Evolutionary conservation across 2,797 vertebrate genomes (phyloP), one percentile per base, ranked within the genome.

Genomic region (Manis javanica): DNA sequence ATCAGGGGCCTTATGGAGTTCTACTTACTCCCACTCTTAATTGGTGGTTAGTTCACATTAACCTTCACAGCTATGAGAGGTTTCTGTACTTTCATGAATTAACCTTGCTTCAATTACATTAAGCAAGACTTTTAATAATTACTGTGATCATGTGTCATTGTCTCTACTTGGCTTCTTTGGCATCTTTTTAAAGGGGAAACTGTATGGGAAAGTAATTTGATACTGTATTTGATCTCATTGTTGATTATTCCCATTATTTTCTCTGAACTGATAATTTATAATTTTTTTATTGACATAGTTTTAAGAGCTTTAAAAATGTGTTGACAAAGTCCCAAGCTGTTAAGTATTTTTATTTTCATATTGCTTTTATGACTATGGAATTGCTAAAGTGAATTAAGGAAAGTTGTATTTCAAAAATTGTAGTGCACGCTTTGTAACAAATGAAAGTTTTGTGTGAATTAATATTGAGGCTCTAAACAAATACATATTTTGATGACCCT

Each of bases 181-280:
- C 96, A 97, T 97, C 90, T 96, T 92, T 94, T 94, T 96, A 87
- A 92, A 97, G 72, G 97, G 96, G 87, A 94, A 61, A 95, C 81
- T 91, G 91, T 98, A 79, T 96, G 97, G 93, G 91, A 98, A 98
- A 98, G 95, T 96, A 93, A 96, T 97, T 98, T 98, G 74, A 96
- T 19, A 1, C 92, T 98, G 97, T 96, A 86, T 97, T 97, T 84
- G 95, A 39, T 97, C 77, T 93, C 0, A 57, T 92, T 92, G 77
- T 97, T 57, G 89, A 91, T 79, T 75, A 97, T 96, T 97, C 91
- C 95, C 94, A 81, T 96, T 97, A 91, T 94, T 86, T 98, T 87
- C 87, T 90, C 59, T 94, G 86, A 96, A 96, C 74, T 95, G 90
- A 97, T 95, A 86, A 95, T 69, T 95, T 91, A 77, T 75, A 86